Evolutionary conservation across 2,888 invertebrate species (phyloP), one percentile per base, ranked within the genome.

Genomic region (Oscheius myriophilus): DNA sequence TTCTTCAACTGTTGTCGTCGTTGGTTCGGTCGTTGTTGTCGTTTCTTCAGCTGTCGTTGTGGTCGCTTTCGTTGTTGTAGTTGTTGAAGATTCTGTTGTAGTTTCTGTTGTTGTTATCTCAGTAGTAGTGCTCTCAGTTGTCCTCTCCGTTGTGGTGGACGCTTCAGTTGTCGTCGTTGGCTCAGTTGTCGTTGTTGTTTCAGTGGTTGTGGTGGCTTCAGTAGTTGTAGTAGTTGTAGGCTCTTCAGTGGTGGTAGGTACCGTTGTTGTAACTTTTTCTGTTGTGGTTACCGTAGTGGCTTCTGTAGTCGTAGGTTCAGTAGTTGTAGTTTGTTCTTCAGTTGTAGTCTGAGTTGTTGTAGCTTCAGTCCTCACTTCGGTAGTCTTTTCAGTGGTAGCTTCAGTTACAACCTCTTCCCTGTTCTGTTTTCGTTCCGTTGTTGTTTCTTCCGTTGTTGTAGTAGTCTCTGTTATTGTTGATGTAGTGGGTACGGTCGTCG

Each of bases 61-160:
- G 18, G 51, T 26, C 18, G 52, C 58, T 49, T 21, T 46, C 4
- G 26, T 46, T 23, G 59, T 16, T 4, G 69, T 54, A 41, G 61
- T 51, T 6, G 49, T 26, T 43, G 63, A 7, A 4, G 25, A 7
- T 67, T 63, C 58, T n/a, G 57, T 7, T 39, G 63, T 69, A 26
- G 68, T 54, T n/a, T 33, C 59, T 7, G 70, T 65, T n/a, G 55
- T 54, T 55, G 73, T 33, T 11, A 26, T 33, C 6, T 26, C 54
- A 16, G 69, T 21, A 4, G 23, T 45, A n/a, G n/a, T 43, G 23
- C 25, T 42, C 23, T 42, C 43, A 1, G 42, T 12, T 42, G 59
- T 7, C 3, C 6, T 41, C 42, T 58, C 42, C 4, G 26, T 41
- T 18, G 41, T 33, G 9, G 41, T 42, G 3, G 6, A 6, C 2